Percentiles rank a stretch among this genome's conserved stretches.
Evolutionary conservation across 2,113 vertebrate genomes (phyloP).

Genomic region (Muntiacus reevesi): DNA sequence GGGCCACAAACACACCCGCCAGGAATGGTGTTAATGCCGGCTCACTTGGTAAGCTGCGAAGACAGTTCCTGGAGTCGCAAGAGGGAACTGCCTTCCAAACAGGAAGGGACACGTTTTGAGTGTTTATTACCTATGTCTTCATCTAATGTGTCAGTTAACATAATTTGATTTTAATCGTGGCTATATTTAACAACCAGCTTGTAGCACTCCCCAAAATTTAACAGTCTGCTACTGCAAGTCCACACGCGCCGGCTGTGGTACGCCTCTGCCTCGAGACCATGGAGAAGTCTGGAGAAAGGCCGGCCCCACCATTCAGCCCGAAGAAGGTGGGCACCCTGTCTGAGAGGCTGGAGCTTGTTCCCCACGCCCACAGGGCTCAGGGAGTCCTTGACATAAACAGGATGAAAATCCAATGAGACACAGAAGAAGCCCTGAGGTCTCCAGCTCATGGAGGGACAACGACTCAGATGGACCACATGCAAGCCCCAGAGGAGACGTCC

Average conservation of each 20-base stretch:
- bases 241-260: rapidly evolving
- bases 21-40: rapidly evolving
- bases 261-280: rapidly evolving
- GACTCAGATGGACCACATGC: rapidly evolving
- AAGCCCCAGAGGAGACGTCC: not conserved
- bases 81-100: not conserved
- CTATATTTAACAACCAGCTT: not conserved
- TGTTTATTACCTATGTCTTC: not conserved
- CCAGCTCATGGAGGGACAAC: not conserved
- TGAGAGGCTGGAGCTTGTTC: not conserved
- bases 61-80: not conserved
- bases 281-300: not conserved
- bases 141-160: not conserved
- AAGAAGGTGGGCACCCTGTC: not conserved
- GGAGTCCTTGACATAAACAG: rapidly evolving
- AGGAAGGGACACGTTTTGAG: not conserved
- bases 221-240: no score
- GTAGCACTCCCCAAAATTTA: not conserved
- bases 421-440: no score
- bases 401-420: rapidly evolving
- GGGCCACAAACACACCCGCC: rapidly evolving
- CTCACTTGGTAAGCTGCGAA: not conserved
- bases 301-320: rapidly evolving
- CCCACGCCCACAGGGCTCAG: not conserved
- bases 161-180: no score